Evolutionary conservation across 2,797 vertebrate genomes (phyloP), one percentile per base, ranked within the genome.

Genomic region (Champsocephalus esox): DNA sequence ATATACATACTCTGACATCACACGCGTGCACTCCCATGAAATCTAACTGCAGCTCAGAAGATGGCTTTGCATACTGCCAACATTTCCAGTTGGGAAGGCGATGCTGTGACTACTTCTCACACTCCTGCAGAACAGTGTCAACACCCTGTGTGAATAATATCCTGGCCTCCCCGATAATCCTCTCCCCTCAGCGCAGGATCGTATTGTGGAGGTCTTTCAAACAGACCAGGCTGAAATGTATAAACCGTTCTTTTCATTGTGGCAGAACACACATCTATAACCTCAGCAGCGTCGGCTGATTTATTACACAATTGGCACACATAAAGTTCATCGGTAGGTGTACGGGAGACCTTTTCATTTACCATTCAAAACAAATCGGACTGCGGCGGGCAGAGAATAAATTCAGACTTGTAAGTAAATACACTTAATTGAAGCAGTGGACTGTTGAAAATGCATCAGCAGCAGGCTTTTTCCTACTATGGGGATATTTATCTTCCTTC

Each of bases 371-470:
- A 92, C 88, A 92, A 92, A 92, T 92, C 82, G 70, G 88, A 91
- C 91, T 69, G 89, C 86, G 65, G 82, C 70, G 43, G 89, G 82
- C 81, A 88, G 90, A 87, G 89, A 90, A 94, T 92, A 91, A 93
- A 94, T 93, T 86, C 89, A 81, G 86, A 92, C 90, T 90, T 91
- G 92, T 93, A 91, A 92, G 93, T 94, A 94, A 94, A 94, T 94
- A 93, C 87, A 77, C 92, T 91, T 92, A 94, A 94, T 88, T 91
- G 89, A 92, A 91, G 93, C 93, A 90, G 89, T 84, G 92, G 90
- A 93, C 91, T 93, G 93, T 91, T 93, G 91, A 93, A 92, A 94
- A 93, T 91, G 89, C 88, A 92, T 94, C 90, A 92, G 83, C 85
- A 90, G 86, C 81, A 80, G 80, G 76, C 75, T 83, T 87, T 28